Evolutionary conservation across 2,797 vertebrate species (phyloP).

Genomic region (Xenops minutus): DNA sequence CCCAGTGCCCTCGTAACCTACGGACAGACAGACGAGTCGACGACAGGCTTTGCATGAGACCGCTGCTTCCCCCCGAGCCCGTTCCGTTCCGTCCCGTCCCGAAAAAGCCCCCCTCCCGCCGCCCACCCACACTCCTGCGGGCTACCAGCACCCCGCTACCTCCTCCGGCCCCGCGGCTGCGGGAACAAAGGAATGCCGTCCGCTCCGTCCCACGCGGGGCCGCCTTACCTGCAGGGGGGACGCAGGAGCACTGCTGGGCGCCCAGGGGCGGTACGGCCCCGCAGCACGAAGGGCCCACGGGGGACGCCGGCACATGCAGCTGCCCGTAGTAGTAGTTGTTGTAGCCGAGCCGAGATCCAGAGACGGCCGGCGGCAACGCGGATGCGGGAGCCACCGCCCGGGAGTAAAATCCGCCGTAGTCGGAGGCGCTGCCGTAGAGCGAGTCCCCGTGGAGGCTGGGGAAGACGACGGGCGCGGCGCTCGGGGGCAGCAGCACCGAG

Average conservation of each 20-base stretch:
- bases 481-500: constrained; percentile 85
- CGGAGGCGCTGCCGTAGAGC: constrained; percentile 80
- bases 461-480: constrained; percentile 85
- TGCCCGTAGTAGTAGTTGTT: constrained; percentile 96
- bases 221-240: constrained; percentile 85
- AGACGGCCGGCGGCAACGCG: constrained; percentile 79
- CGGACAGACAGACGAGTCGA: constrained; percentile 36
- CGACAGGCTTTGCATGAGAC: background rate
- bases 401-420: constrained; percentile 91
- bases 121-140: background rate
- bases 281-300: constrained; percentile 89
- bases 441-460: constrained; percentile 85
- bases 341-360: constrained; percentile 87
- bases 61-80: background rate
- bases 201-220: background rate
- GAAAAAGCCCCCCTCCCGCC: background rate
- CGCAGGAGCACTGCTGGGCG: constrained; percentile 91
- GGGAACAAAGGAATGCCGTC: background rate
- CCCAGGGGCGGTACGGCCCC: constrained; percentile 85
- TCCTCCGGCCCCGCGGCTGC: background rate
- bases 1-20: constrained; percentile 90
- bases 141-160: background rate
- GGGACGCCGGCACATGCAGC: constrained; percentile 88
- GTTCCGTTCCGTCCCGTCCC: background rate
- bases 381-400: constrained; percentile 82